Conservation (phyloP, 1,140 invertebrate species). For the Homalodisca vitripennis region DNA sequence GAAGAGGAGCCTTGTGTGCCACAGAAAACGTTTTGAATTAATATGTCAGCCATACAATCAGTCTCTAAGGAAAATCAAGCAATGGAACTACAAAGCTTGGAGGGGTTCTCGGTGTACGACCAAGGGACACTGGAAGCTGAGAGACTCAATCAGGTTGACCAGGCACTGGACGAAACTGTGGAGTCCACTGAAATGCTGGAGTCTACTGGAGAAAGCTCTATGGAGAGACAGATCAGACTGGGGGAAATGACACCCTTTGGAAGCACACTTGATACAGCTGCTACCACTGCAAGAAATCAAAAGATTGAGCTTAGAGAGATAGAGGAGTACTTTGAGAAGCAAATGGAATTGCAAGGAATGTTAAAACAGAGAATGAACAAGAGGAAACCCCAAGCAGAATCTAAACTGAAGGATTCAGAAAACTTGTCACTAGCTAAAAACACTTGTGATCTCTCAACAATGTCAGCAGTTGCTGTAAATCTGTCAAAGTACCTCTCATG, state of each 20-base stretch:
- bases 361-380: neutral
- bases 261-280: conserved; percentile 44
- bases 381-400: neutral
- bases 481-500: no score
- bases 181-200: neutral
- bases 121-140: conserved; percentile 54
- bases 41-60: conserved; percentile 12
- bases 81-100: conserved; percentile 48
- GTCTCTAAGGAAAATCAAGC: conserved; percentile 30
- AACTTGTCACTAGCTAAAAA: no score
- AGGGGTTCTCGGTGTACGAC: conserved; percentile 51
- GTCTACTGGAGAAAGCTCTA: conserved; percentile 47
- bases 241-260: conserved; percentile 70
- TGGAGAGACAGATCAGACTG: conserved; percentile 55
- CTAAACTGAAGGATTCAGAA: neutral
- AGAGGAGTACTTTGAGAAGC: conserved; percentile 48
- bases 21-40: neutral
- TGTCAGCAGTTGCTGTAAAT: no score
- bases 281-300: conserved; percentile 10
- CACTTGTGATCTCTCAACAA: no score
- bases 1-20: neutral
- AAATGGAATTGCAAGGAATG: conserved; percentile 34
- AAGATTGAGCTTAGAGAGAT: conserved; percentile 38
- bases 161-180: conserved; percentile 45
- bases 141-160: conserved; percentile 53